Evolutionary conservation across 2,888 invertebrate species (phyloP).

Genomic region (Eupithecia insigniata): DNA sequence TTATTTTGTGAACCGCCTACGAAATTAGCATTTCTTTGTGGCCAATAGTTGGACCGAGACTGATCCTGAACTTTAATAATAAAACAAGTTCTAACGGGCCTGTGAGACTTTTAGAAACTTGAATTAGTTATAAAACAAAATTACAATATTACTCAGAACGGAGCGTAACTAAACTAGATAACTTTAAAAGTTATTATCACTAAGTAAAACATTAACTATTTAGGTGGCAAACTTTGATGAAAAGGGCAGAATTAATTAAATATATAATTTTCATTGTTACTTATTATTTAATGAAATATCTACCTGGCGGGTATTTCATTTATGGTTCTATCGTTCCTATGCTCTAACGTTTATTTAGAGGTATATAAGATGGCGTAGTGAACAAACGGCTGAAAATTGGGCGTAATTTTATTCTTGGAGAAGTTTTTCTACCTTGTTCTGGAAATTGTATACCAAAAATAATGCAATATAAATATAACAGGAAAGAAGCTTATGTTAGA

Average conservation of each 20-base stretch:
- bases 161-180: conserved; percentile 14
- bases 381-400: not conserved
- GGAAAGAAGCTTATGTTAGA: no score
- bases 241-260: not conserved
- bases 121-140: conserved; percentile 30
- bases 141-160: conserved; percentile 26
- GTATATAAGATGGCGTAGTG: not conserved
- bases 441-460: no score
- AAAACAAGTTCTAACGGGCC: not conserved
- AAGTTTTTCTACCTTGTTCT: not conserved
- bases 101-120: conserved; percentile 25
- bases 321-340: not conserved
- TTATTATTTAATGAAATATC: not conserved
- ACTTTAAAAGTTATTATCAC: conserved; percentile 21
- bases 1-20: not conserved
- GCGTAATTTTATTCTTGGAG: not conserved
- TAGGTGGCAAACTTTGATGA: conserved; percentile 6
- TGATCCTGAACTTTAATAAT: not conserved
- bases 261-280: not conserved
- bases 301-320: not conserved
- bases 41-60: not conserved
- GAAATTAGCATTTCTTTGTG: not conserved
- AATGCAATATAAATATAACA: not conserved
- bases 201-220: conserved; percentile 19
- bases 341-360: not conserved